These are phyloP conservation scores for Stegodyphus mimosarum DNA, from an alignment of 1,140 invertebrate genomes.

Conservation along the genomic window DNA sequence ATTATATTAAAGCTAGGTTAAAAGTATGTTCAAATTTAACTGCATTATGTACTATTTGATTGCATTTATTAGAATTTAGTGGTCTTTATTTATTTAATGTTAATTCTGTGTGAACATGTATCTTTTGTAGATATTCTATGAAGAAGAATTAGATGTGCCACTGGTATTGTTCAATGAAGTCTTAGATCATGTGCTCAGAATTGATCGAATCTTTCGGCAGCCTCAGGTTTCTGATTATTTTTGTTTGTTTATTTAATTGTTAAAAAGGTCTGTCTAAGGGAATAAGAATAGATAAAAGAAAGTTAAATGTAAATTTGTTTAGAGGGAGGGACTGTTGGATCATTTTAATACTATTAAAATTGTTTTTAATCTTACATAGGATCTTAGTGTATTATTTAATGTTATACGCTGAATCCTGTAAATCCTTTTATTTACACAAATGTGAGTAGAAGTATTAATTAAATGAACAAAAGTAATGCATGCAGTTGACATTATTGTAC, in stretches of 20 bases:
- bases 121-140: slow-evolving; percentile 88
- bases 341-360: not conserved
- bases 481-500: too few species aligned
- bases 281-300: too few species aligned
- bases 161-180: slow-evolving; percentile 99
- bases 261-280: too few species aligned
- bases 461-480: too few species aligned
- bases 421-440: too few species aligned
- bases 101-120: not conserved
- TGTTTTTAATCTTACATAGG: not conserved
- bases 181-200: slow-evolving; percentile 96
- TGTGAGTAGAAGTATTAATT: too few species aligned
- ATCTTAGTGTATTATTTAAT: too few species aligned
- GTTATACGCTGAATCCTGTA: too few species aligned
- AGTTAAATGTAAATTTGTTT: too few species aligned
- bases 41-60: not conserved
- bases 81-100: not conserved
- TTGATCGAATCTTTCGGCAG: slow-evolving; percentile 98
- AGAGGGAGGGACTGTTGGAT: too few species aligned
- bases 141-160: slow-evolving; percentile 98
- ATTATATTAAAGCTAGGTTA: slow-evolving; percentile 96
- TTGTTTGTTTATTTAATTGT: slow-evolving; percentile 11
- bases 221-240: slow-evolving; percentile 75
- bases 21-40: slow-evolving; percentile 73
- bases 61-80: not conserved